Evolutionary conservation across 2,888 invertebrate species (phyloP).

Genomic region (Ganaspis brasiliensis): DNA sequence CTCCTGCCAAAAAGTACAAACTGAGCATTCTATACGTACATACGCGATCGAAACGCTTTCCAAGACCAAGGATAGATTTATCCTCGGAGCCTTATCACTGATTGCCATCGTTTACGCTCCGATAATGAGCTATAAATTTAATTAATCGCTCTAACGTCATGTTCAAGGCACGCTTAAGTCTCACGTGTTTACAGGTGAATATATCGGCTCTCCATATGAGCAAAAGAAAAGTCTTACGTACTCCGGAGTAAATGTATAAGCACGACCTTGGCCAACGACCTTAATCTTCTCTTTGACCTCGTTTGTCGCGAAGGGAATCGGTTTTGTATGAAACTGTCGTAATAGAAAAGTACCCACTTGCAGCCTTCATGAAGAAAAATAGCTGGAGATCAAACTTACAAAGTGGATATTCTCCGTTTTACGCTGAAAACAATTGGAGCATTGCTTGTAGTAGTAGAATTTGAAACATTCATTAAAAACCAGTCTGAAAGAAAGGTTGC

Average conservation of each 20-base stretch:
- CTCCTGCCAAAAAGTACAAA: neutral
- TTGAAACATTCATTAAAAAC: neutral
- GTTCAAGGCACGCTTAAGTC: slow-evolving; percentile 54
- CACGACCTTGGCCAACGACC: slow-evolving; percentile 68
- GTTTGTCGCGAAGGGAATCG: slow-evolving; percentile 53
- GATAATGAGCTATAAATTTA: slow-evolving; percentile 75
- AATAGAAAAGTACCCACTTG: neutral
- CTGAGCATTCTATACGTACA: neutral
- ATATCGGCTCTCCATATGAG: slow-evolving; percentile 12
- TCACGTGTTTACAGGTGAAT: slow-evolving; percentile 38
- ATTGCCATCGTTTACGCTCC: slow-evolving; percentile 68
- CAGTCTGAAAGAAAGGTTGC: neutral
- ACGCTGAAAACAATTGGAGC: slow-evolving; percentile 1
- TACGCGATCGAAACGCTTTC: neutral
- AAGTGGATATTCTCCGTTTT: neutral
- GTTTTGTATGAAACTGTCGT: neutral
- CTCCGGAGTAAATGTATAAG: slow-evolving; percentile 55
- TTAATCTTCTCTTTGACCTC: slow-evolving; percentile 68
- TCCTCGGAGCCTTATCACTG: slow-evolving; percentile 67
- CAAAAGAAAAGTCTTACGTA: slow-evolving; percentile 50
- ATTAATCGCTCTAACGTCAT: slow-evolving; percentile 70
- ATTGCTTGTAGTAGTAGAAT: slow-evolving; percentile 1
- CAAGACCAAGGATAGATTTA: slow-evolving; percentile 65
- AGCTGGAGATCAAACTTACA: neutral
- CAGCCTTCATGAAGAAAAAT: neutral